Conservation (phyloP, 2,888 invertebrate species). For the Willowsia nigromaculata region DNA sequence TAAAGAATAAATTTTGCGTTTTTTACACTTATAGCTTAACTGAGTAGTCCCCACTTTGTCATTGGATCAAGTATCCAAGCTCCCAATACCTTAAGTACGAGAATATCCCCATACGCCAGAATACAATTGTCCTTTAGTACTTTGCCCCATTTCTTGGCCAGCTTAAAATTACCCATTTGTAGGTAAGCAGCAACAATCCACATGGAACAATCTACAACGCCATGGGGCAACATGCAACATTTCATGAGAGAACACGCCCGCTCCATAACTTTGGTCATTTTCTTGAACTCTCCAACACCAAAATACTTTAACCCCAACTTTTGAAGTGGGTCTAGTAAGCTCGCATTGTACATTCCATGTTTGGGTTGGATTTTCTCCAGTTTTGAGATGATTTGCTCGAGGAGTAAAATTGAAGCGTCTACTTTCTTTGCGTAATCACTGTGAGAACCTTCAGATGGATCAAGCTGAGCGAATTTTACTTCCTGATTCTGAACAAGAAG, state of each 20-base stretch:
- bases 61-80: constrained; percentile 64
- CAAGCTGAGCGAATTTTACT: constrained; percentile 54
- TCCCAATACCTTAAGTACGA: constrained; percentile 57
- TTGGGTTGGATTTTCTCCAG: constrained; percentile 67
- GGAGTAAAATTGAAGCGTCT: constrained; percentile 52
- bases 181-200: constrained; percentile 67
- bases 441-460: background rate
- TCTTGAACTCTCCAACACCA: constrained; percentile 67
- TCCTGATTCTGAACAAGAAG: constrained; percentile 58
- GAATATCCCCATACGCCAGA: constrained; percentile 62
- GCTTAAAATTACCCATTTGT: constrained; percentile 57
- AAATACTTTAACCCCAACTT: constrained; percentile 70
- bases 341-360: constrained; percentile 60
- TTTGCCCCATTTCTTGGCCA: constrained; percentile 64
- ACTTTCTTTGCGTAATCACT: constrained; percentile 33
- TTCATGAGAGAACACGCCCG: constrained; percentile 47
- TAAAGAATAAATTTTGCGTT: background rate
- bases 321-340: constrained; percentile 56
- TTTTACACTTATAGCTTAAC: background rate
- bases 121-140: constrained; percentile 58
- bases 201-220: constrained; percentile 52
- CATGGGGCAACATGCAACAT: constrained; percentile 63
- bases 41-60: constrained; percentile 47
- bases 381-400: constrained; percentile 63
- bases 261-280: constrained; percentile 63